Evolutionary conservation across 2,888 invertebrate species (phyloP).

Genomic region (Anodontia alba): DNA sequence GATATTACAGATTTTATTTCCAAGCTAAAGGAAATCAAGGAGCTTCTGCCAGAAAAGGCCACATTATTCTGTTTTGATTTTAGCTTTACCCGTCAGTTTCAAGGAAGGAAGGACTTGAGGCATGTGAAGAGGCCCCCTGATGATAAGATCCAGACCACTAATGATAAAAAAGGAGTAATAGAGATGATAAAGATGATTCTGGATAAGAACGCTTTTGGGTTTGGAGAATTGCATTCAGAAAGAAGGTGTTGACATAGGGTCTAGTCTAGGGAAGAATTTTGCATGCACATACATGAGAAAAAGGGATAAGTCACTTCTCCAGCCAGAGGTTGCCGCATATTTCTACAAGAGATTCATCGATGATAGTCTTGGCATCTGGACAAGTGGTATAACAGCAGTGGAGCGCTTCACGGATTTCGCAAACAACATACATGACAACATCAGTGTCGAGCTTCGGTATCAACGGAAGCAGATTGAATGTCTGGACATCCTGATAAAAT

Average conservation of each 20-base stretch:
- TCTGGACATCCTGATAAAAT: constrained; percentile 23
- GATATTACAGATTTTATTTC: too few species aligned
- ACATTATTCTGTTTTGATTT: too few species aligned
- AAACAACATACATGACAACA: not conserved
- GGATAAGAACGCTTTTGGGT: too few species aligned
- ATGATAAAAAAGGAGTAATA: too few species aligned
- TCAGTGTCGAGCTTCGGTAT: not conserved
- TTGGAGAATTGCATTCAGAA: too few species aligned
- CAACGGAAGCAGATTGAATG: constrained; percentile 1
- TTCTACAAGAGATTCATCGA: not conserved
- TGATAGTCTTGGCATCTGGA: not conserved
- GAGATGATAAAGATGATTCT: too few species aligned
- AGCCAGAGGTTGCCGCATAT: not conserved
- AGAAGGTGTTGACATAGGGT: not conserved
- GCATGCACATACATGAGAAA: not conserved
- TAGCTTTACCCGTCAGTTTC: too few species aligned
- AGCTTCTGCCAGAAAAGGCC: too few species aligned
- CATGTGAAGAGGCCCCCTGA: too few species aligned
- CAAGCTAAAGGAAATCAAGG: too few species aligned
- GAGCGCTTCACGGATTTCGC: not conserved
- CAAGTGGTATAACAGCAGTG: not conserved
- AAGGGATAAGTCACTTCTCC: not conserved
- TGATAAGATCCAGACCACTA: too few species aligned
- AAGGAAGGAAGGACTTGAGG: too few species aligned
- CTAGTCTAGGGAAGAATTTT: not conserved